Evolutionary conservation across 2,797 vertebrate genomes (phyloP).

Genomic region (Alectoris magna): DNA sequence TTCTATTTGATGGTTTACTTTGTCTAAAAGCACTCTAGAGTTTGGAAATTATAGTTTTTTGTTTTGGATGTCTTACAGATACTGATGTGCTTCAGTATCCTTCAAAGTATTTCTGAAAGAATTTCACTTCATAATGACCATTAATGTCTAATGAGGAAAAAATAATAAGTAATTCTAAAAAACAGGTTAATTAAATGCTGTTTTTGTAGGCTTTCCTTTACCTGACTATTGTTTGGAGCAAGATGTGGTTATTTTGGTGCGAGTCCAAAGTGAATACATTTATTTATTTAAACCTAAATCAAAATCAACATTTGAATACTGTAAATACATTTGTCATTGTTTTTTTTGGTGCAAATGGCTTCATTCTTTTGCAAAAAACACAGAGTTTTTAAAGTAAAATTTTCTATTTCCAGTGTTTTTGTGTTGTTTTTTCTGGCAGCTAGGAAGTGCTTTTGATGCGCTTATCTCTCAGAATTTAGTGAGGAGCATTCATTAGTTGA

Average conservation of each 20-base stretch:
- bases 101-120: not conserved
- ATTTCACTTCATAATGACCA: not conserved
- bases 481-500: not conserved
- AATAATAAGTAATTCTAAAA: not conserved
- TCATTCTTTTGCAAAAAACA: not conserved
- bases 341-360: not conserved
- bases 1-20: not conserved
- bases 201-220: not conserved
- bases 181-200: not conserved
- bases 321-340: conserved; percentile 19
- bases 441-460: not conserved
- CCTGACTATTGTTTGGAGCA: not conserved
- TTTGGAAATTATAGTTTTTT: not conserved
- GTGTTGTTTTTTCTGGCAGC: not conserved
- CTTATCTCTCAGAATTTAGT: not conserved
- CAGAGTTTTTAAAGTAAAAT: not conserved
- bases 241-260: not conserved
- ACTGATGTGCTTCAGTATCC: not conserved
- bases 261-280: not conserved
- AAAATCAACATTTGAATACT: not conserved
- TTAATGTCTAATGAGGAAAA: not conserved
- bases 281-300: conserved; percentile 23
- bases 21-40: not conserved
- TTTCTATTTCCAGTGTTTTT: not conserved
- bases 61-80: not conserved